These are phyloP conservation scores for Entomyzon cyanotis DNA, from an alignment of 2,113 vertebrate species.

Conservation along the genomic window DNA sequence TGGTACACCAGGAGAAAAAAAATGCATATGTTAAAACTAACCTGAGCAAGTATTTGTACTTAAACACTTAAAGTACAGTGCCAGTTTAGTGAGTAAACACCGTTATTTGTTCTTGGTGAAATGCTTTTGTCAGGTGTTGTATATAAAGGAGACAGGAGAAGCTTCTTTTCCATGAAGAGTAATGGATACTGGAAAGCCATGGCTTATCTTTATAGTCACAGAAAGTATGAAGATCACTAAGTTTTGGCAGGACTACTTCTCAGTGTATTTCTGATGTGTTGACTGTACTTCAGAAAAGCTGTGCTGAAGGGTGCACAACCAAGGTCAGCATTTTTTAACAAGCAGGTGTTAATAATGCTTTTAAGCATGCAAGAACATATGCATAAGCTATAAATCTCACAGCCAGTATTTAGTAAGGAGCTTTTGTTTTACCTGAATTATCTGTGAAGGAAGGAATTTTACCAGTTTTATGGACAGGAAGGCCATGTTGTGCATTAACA, in stretches of 20 bases:
- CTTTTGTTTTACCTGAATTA: not conserved
- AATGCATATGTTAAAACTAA: not conserved
- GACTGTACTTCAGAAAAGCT: not conserved
- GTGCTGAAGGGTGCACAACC: not conserved
- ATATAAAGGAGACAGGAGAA: not conserved
- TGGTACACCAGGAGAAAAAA: not conserved
- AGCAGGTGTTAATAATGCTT: not conserved
- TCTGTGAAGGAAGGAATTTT: not conserved
- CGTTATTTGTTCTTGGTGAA: not conserved
- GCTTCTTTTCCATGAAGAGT: not conserved
- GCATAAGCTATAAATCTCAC: not conserved
- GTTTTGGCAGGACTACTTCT: not conserved
- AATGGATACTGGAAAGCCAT: not conserved
- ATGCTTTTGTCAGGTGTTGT: not conserved
- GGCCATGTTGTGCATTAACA: accelerated
- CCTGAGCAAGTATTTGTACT: not conserved
- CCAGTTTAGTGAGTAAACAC: not conserved
- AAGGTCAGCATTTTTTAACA: not conserved
- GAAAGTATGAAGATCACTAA: not conserved
- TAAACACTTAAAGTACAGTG: not conserved
- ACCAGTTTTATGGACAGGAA: not conserved
- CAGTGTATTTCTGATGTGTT: not conserved
- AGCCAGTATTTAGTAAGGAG: not conserved
- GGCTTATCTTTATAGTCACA: not conserved
- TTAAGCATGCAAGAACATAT: not conserved